Conservation (phyloP, 1,140 invertebrate species). For the Lordiphosa mommai region DNA sequence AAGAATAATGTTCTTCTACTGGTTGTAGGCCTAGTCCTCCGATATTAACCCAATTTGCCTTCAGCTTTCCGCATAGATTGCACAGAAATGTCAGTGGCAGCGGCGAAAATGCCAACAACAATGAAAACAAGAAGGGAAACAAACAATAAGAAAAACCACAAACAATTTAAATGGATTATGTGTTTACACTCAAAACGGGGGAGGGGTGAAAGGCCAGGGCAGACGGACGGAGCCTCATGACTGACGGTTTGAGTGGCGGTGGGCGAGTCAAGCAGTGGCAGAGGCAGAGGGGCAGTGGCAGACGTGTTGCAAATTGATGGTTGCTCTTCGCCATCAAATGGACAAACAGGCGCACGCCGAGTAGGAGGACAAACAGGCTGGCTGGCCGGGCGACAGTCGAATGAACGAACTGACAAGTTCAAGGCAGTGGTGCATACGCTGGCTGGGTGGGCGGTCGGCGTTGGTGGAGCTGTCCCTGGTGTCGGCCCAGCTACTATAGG, state of each 20-base stretch:
- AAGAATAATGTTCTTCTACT: neutral
- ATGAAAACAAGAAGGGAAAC: conserved; percentile 50
- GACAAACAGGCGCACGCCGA: conserved; percentile 15
- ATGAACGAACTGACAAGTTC: conserved; percentile 53
- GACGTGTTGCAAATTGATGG: conserved; percentile 21
- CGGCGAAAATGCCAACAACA: conserved; percentile 42
- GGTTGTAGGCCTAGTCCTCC: neutral
- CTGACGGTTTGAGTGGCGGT: conserved; percentile 17
- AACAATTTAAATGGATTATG: conserved; percentile 75
- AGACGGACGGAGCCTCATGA: neutral
- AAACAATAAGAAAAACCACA: conserved; percentile 70
- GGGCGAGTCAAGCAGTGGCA: conserved; percentile 10
- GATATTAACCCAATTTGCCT: conserved; percentile 21
- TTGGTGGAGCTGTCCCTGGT: conserved; percentile 19
- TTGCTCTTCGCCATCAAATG: conserved; percentile 29
- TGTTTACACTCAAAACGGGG: conserved; percentile 63
- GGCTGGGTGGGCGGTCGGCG: conserved; percentile 4
- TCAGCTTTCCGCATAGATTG: conserved; percentile 8
- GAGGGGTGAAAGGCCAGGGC: conserved; percentile 11
- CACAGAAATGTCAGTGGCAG: conserved; percentile 34
- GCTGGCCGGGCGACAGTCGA: conserved; percentile 28
- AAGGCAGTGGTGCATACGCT: conserved; percentile 41
- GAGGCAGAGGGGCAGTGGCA: neutral
- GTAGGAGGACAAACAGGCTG: conserved; percentile 30
- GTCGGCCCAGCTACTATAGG: conserved; percentile 32